Conservation (phyloP, 1,140 invertebrate species). For the Tenebrio molitor region DNA sequence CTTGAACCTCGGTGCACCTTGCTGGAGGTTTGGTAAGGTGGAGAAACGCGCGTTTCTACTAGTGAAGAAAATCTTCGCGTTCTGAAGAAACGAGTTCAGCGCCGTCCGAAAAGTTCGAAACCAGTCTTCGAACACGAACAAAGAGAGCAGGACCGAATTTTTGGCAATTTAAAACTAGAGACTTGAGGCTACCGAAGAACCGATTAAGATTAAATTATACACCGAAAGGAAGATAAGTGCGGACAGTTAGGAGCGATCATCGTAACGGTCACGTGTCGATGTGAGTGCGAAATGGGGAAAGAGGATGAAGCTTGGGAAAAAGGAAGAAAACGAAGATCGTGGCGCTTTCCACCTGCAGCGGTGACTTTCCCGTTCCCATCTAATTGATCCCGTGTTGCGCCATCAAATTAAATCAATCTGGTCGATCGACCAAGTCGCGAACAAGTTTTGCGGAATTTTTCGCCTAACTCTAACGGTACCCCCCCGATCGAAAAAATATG, state of each 20-base stretch:
- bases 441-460: slow-evolving; percentile 11
- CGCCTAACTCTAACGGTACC: neutral
- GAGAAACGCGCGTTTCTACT: no score
- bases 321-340: neutral
- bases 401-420: slow-evolving; percentile 4
- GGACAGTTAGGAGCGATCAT: neutral
- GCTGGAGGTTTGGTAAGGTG: no score
- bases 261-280: neutral
- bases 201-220: slow-evolving; percentile 2
- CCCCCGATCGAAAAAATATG: neutral
- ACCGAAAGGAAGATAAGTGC: no score
- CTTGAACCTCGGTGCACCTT: no score
- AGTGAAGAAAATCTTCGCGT: no score
- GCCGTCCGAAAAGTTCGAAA: no score
- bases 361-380: neutral
- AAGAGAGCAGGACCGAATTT: no score
- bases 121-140: no score
- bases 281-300: neutral
- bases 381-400: neutral
- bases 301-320: neutral
- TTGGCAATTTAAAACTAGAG: neutral
- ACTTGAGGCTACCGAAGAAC: neutral
- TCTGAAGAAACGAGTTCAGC: no score
- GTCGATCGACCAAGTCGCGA: neutral
- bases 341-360: no score